A percentile compares a stretch with the other conserved stretches of the same genome.
Evolutionary conservation across 2,113 vertebrate genomes (phyloP).

Genomic region (Mesoclemmys tuberculata): DNA sequence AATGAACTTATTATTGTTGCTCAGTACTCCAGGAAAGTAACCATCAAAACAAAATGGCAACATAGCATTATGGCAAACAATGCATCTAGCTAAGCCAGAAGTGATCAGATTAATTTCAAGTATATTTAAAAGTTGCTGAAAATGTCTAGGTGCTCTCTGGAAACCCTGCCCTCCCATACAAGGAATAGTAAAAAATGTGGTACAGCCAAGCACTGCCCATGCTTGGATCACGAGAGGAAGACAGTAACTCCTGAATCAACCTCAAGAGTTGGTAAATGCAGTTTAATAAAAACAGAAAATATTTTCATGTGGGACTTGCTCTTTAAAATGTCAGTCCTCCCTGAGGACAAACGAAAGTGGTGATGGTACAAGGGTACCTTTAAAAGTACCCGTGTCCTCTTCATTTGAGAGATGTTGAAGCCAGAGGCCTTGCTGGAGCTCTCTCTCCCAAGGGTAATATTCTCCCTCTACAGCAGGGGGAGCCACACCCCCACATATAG

Average conservation of each 20-base stretch:
- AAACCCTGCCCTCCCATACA: conserved; percentile 13
- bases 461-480: conserved; percentile 93
- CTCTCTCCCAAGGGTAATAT: conserved; percentile 93
- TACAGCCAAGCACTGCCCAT: not conserved
- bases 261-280: not conserved
- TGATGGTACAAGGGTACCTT: conserved; percentile 83
- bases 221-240: not conserved
- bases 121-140: not conserved
- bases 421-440: conserved; percentile 92
- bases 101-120: not conserved
- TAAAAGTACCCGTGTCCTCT: conserved; percentile 91
- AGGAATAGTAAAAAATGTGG: not conserved
- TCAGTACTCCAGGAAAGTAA: not conserved
- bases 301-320: conserved; percentile 73
- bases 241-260: not conserved
- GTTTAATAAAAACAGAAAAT: not conserved
- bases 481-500: conserved; percentile 77
- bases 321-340: conserved; percentile 31
- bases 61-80: not conserved
- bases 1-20: conserved; percentile 13
- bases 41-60: not conserved
- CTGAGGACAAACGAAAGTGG: not conserved
- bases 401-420: conserved; percentile 88
- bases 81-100: not conserved
- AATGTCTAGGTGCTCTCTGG: not conserved